A percentile compares a stretch with the other conserved stretches of the same genome.
Conservation (phyloP, 2,888 invertebrate genomes). For the Panopea generosa region DNA sequence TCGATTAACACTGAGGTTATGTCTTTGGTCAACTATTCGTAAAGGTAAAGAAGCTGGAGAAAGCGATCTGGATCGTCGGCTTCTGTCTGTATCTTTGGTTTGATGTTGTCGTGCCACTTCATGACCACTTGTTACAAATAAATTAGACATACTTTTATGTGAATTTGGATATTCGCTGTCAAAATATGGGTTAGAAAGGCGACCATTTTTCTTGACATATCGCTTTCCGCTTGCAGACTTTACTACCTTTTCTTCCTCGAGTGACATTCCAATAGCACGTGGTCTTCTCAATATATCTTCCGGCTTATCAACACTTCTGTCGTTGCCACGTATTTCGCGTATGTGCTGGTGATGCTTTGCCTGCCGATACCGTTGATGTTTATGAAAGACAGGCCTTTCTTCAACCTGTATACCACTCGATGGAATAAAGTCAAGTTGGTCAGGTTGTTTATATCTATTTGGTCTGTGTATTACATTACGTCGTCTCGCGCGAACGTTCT, state of each 20-base stretch:
- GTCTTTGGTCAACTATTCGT: neutral
- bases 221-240: neutral
- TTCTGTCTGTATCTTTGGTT: neutral
- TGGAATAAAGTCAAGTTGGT: too few species aligned
- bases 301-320: too few species aligned
- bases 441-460: too few species aligned
- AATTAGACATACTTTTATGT: slow-evolving; percentile 35
- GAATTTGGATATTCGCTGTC: slow-evolving; percentile 32
- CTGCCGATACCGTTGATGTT: too few species aligned
- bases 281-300: neutral
- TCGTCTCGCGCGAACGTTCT: too few species aligned
- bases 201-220: neutral
- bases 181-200: slow-evolving; percentile 15
- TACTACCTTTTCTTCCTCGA: neutral
- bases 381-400: too few species aligned
- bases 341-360: too few species aligned
- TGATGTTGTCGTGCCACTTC: neutral
- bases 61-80: slow-evolving; percentile 21
- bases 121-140: neutral
- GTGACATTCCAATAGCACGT: neutral
- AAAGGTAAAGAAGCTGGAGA: slow-evolving; percentile 1
- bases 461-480: too few species aligned
- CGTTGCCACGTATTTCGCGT: too few species aligned
- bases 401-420: too few species aligned
- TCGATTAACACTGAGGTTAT: too few species aligned